A percentile compares a stretch with the other conserved stretches of the same genome.
Evolutionary conservation across 2,797 vertebrate genomes (phyloP).

Genomic region (Xenentodon cancila): DNA sequence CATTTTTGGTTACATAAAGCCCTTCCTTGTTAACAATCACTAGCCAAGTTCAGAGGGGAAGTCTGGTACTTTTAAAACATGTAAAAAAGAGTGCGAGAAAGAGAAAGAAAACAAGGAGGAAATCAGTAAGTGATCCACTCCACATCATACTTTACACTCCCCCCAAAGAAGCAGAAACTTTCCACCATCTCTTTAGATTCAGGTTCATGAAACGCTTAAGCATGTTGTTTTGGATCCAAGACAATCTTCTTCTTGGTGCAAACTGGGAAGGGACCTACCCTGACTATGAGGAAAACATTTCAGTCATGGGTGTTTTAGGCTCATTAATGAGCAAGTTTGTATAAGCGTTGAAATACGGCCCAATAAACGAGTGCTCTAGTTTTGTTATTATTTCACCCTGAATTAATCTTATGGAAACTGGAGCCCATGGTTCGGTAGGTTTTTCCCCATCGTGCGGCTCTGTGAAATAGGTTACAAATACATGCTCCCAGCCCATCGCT

Average conservation of each 20-base stretch:
- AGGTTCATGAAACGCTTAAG: constrained; percentile 3
- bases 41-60: no score
- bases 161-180: constrained; percentile 44
- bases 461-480: constrained; percentile 79
- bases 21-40: no score
- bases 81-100: constrained; percentile 69
- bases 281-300: constrained; percentile 36
- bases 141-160: constrained; percentile 45
- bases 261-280: no score
- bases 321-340: constrained; percentile 56
- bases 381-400: constrained; percentile 75
- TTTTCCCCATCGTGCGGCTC: constrained; percentile 71
- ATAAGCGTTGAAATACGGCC: constrained; percentile 70
- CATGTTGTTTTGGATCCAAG: constrained; percentile 39
- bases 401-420: constrained; percentile 71
- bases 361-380: constrained; percentile 70
- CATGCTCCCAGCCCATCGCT: constrained; percentile 38
- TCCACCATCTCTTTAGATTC: constrained; percentile 17
- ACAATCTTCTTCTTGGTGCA: constrained; percentile 2
- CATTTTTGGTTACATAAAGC: no score
- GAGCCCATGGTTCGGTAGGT: constrained; percentile 61
- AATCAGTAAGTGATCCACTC: constrained; percentile 59
- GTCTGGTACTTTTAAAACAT: constrained; percentile 36
- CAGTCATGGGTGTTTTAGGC: constrained; percentile 46
- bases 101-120: constrained; percentile 31